Percentiles rank a stretch among this genome's conserved stretches.
These are phyloP conservation scores for Cryptophagus acutangulus DNA, from an alignment of 2,888 invertebrate genomes.

Conservation along the genomic window DNA sequence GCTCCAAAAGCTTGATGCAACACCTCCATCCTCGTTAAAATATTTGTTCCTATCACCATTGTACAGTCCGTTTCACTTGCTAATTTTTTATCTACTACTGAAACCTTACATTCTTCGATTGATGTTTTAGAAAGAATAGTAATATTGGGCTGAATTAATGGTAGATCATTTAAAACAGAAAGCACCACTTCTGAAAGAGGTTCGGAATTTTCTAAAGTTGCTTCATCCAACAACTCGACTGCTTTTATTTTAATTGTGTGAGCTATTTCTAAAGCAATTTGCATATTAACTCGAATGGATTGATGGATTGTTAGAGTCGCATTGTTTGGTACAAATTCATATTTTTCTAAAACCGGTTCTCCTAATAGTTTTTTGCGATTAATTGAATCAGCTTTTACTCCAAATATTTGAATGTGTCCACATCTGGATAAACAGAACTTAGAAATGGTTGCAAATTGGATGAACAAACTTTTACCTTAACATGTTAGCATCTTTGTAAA, in stretches of 20 bases:
- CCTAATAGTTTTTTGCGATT: slow-evolving; percentile 63
- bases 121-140: slow-evolving; percentile 60
- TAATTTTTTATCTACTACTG: no score
- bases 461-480: no score
- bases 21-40: slow-evolving; percentile 48
- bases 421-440: slow-evolving; percentile 52
- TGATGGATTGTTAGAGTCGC: slow-evolving; percentile 26
- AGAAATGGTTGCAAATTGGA: no score
- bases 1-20: slow-evolving; percentile 18
- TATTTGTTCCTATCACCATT: slow-evolving; percentile 37
- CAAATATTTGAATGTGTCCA: slow-evolving; percentile 74
- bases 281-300: slow-evolving; percentile 58
- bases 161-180: slow-evolving; percentile 61
- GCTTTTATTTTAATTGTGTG: slow-evolving; percentile 50
- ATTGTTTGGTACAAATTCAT: slow-evolving; percentile 64
- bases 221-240: slow-evolving; percentile 31
- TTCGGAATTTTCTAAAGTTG: slow-evolving; percentile 40
- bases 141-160: slow-evolving; percentile 63
- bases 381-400: slow-evolving; percentile 72
- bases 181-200: slow-evolving; percentile 55
- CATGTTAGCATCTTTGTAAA: slow-evolving; percentile 43
- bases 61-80: slow-evolving; percentile 33
- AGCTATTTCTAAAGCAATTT: slow-evolving; percentile 67
- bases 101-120: no score
- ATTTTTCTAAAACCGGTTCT: slow-evolving; percentile 73